Evolutionary conservation across 2,888 invertebrate species (phyloP).

Genomic region (Rhaphigaster nebulosa): DNA sequence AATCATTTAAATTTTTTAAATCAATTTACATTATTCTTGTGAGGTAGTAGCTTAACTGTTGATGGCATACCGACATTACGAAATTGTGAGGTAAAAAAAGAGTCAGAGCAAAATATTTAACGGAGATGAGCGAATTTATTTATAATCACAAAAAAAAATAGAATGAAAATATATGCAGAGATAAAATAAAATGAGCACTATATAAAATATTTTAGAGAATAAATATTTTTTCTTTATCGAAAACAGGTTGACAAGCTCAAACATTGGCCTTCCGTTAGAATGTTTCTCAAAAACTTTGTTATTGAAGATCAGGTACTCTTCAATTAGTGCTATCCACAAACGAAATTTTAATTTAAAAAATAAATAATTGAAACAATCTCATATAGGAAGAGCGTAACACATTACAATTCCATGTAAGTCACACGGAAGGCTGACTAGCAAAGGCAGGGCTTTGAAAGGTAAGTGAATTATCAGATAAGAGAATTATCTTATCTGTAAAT

Average conservation of each 20-base stretch:
- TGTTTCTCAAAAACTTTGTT: not conserved
- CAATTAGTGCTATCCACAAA: not conserved
- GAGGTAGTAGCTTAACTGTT: too few relatives aligned
- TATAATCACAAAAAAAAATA: too few relatives aligned
- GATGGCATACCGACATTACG: too few relatives aligned
- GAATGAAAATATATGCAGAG: too few relatives aligned
- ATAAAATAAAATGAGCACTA: too few relatives aligned
- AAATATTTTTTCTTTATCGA: not conserved
- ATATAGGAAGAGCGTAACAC: not conserved
- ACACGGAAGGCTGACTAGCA: not conserved
- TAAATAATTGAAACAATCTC: not conserved
- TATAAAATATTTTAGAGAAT: not conserved
- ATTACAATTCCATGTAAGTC: not conserved
- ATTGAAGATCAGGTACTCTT: not conserved
- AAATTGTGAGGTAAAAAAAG: too few relatives aligned
- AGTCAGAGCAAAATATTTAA: too few relatives aligned
- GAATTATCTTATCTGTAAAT: conserved; percentile 36
- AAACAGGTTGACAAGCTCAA: not conserved
- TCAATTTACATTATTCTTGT: too few relatives aligned
- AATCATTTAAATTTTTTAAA: too few relatives aligned
- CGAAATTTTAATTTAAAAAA: not conserved
- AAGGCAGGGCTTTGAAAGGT: conserved; percentile 16
- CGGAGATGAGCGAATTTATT: too few relatives aligned
- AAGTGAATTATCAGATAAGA: conserved; percentile 31
- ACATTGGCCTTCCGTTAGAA: not conserved